phyloP scores from a whole-genome alignment of 1,140 invertebrate species.

The Drosophila nannoptera region DNA sequence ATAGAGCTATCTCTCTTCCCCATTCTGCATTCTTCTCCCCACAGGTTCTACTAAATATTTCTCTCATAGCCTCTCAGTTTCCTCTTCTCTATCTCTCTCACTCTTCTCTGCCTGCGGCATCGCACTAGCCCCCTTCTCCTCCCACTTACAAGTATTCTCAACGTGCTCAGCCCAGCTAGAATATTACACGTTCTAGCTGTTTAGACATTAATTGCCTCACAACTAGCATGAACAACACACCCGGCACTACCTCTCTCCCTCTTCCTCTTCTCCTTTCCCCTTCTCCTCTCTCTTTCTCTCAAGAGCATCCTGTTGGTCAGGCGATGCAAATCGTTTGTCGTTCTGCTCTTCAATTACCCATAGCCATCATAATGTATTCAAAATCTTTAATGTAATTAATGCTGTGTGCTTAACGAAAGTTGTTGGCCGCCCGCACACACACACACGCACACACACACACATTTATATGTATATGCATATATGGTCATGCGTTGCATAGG shows the following conservation, averaged over 20 bases:
- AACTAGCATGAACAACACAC: constrained; percentile 53
- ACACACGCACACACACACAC: constrained; percentile 1
- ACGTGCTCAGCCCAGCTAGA: background rate
- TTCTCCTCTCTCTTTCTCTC: background rate
- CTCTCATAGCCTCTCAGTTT: background rate
- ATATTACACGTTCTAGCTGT: constrained; percentile 17
- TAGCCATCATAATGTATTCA: constrained; percentile 63
- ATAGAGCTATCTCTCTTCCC: too few species aligned
- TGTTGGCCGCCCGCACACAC: constrained; percentile 34
- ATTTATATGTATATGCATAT: constrained; percentile 7
- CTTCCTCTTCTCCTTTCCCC: too few species aligned
- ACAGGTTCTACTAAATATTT: background rate
- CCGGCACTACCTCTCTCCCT: background rate
- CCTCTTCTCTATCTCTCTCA: background rate
- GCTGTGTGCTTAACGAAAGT: constrained; percentile 74
- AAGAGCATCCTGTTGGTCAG: constrained; percentile 4
- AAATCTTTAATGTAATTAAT: constrained; percentile 77
- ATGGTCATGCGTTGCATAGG: constrained; percentile 35
- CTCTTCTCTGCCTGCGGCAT: background rate
- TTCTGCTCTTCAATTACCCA: constrained; percentile 40
- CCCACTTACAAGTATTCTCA: background rate
- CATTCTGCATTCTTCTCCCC: background rate
- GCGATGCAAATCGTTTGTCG: constrained; percentile 17
- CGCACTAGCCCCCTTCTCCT: too few species aligned
- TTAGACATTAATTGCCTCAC: constrained; percentile 38